Evolutionary conservation across 23 tunicate species (phyloP).

Genomic region (Ciona savignyi): DNA sequence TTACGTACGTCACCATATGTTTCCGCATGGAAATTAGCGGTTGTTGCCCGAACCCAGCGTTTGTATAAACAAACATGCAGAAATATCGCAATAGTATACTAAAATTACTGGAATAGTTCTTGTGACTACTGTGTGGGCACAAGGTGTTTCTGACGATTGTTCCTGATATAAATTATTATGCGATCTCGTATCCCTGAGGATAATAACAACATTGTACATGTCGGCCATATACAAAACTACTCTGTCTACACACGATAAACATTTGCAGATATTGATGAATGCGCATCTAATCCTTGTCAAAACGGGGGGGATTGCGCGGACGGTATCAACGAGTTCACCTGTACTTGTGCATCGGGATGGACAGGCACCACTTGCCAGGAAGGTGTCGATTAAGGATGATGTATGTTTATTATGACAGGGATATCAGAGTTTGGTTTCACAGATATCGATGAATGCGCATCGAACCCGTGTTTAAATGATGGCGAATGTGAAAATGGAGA

Average conservation of each 20-base stretch:
- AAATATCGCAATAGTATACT: too few species aligned
- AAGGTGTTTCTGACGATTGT: too few species aligned
- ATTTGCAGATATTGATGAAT: conserved; percentile 35
- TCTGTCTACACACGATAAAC: neutral
- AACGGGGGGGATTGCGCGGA: conserved; percentile 48
- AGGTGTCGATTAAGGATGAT: neutral
- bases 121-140: too few species aligned
- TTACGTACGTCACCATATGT: too few species aligned
- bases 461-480: conserved; percentile 55
- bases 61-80: too few species aligned
- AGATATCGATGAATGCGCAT: conserved; percentile 26
- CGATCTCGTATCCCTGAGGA: too few species aligned
- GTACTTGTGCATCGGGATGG: conserved; percentile 48
- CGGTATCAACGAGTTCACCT: conserved; percentile 20
- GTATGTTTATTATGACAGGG: neutral
- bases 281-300: conserved; percentile 41
- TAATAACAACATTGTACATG: too few species aligned
- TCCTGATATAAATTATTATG: too few species aligned
- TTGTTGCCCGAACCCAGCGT: too few species aligned
- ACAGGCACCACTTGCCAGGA: conserved; percentile 30
- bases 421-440: neutral
- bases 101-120: too few species aligned
- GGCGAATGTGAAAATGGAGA: conserved; percentile 30
- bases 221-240: too few species aligned
- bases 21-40: too few species aligned